These are phyloP conservation scores for Scaeva pyrastri DNA, from an alignment of 2,888 invertebrate genomes.

Conservation along the genomic window DNA sequence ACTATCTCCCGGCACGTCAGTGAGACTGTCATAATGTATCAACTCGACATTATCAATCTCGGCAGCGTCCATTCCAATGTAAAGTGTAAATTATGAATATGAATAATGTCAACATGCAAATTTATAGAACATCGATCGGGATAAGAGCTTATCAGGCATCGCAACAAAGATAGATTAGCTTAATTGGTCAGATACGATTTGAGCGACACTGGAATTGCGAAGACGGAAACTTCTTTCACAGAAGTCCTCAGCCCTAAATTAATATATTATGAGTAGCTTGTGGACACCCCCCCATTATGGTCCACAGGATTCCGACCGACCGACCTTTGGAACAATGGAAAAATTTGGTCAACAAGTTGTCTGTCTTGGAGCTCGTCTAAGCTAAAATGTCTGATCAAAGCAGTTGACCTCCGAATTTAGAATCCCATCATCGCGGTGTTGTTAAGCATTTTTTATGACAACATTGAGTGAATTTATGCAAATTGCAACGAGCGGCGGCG, in stretches of 20 bases:
- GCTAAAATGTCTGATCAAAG: conserved; percentile 48
- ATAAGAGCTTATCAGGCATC: neutral
- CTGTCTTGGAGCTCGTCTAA: neutral
- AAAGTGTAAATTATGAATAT: neutral
- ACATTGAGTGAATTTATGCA: conserved; percentile 71
- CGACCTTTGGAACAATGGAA: neutral
- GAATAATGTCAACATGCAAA: neutral
- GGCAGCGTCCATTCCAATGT: neutral
- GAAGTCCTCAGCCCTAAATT: no score
- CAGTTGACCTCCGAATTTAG: conserved; percentile 70
- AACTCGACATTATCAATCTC: conserved; percentile 1
- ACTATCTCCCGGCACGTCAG: conserved; percentile 28
- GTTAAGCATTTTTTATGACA: conserved; percentile 65
- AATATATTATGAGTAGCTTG: no score
- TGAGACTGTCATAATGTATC: neutral
- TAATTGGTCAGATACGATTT: neutral
- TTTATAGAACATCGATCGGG: neutral
- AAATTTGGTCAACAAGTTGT: neutral
- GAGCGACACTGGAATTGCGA: no score
- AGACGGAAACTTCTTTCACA: no score
- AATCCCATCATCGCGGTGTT: conserved; percentile 53
- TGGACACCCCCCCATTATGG: no score
- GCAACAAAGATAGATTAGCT: neutral
- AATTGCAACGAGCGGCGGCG: conserved; percentile 57
- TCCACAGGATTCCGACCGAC: neutral